Evolutionary conservation across 1,140 invertebrate genomes (phyloP), one percentile per base, ranked within the genome.

Genomic region (Fopius arisanus): DNA sequence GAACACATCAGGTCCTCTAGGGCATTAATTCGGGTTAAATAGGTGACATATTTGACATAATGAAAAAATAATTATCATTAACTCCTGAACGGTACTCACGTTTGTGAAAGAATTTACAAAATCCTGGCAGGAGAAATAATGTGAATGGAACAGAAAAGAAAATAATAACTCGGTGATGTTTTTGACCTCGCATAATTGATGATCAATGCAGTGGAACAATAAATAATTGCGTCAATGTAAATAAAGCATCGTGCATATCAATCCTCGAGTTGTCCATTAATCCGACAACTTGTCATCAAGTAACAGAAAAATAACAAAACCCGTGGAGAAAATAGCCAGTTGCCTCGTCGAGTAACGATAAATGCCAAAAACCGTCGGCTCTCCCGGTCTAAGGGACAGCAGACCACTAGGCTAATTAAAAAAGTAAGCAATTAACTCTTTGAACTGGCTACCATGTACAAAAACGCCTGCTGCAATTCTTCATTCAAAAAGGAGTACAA

Each of bases 81-180:
- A 79, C 73, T 70, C 74, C 72, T 76, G 70, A 66, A 65, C 73
- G 70, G 80, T 83, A 83, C 81, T 83, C 80, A 83, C 81, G 81
- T 83, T 80, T 79, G 69, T 78, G 78, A 81, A 78, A 78, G 78
- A 82, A 80, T 77, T 80, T 81, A 81, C 78, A 81, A 83, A 80
- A 81, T 83, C 80, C 81, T 83, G 79, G 76, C 75, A 75, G 78
- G 75, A 70, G 76, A 75, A 80, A 75, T 71, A 81, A 81, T 79
- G 77, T 75, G 77, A 80, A 81, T 82, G 81, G 75, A 82, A 82
- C 81, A 82, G 79, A 81, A 80, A 82, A 77, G 75, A 70, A 72
- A 75, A 78, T 74, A 31, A 73, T 75, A 77, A 74, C 70, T 73
- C 75, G 41, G 54, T 73, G 69, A 72, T 66, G 68, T 62, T 43